Percentiles rank a stretch among this genome's conserved stretches.
Conservation (phyloP, 2,113 vertebrate species). For the Xenopus tropicalis region DNA sequence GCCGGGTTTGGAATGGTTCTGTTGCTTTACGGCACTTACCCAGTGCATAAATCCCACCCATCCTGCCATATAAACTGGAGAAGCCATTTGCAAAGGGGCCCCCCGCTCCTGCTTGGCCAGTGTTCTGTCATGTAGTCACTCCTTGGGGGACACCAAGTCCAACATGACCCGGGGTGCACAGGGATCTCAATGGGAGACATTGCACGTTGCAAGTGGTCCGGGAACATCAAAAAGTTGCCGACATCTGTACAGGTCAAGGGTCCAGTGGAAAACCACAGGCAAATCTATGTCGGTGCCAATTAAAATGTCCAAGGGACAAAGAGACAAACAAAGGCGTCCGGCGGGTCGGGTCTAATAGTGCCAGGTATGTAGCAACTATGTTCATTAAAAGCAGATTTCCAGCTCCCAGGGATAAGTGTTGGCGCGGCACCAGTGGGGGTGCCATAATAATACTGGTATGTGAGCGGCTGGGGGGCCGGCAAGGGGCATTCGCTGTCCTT, state of each 20-base stretch:
- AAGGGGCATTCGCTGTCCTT: too few relatives aligned
- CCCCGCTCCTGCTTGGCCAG: too few relatives aligned
- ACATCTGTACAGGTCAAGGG: neutral
- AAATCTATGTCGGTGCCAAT: neutral
- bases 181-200: neutral
- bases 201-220: neutral
- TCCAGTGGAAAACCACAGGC: neutral
- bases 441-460: too few relatives aligned
- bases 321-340: neutral
- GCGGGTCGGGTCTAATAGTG: neutral
- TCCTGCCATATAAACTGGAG: too few relatives aligned
- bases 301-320: conserved; percentile 8
- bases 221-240: conserved; percentile 10
- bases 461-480: too few relatives aligned
- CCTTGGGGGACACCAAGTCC: too few relatives aligned
- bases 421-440: too few relatives aligned
- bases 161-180: conserved; percentile 1
- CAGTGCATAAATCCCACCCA: too few relatives aligned
- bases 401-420: neutral
- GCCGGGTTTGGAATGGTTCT: too few relatives aligned
- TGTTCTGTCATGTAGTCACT: too few relatives aligned
- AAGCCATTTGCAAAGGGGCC: too few relatives aligned
- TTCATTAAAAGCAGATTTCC: conserved; percentile 37
- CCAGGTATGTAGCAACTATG: neutral
- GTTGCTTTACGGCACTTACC: too few relatives aligned